phyloP scores from a whole-genome alignment of 2,113 vertebrate species.

The Apteryx mantelli region DNA sequence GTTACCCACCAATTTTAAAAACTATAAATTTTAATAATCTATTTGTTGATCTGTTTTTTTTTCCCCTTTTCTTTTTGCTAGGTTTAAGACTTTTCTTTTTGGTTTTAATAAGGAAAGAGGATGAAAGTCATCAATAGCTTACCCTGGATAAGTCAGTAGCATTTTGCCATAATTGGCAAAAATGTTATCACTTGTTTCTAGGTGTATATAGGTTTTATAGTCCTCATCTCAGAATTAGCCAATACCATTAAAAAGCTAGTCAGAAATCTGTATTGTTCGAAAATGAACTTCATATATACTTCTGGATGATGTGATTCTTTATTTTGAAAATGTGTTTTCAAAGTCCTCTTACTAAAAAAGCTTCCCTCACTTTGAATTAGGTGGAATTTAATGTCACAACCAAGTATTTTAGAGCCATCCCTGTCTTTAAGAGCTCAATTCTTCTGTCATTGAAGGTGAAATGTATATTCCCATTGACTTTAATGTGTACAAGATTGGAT shows the following conservation, averaged over 20 bases:
- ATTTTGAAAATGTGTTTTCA: background rate
- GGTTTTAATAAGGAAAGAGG: background rate
- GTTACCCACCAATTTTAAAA: background rate
- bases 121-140: background rate
- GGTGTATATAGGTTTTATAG: background rate
- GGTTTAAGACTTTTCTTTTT: background rate
- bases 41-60: background rate
- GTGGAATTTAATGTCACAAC: background rate
- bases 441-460: background rate
- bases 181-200: background rate
- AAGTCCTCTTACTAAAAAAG: background rate
- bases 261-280: background rate
- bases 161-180: background rate
- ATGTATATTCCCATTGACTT: background rate
- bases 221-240: background rate
- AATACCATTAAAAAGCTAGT: background rate
- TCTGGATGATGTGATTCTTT: background rate
- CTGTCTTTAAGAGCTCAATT: background rate
- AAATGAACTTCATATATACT: fast-evolving
- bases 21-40: fast-evolving
- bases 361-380: background rate
- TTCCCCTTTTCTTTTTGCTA: background rate
- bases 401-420: background rate
- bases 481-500: background rate
- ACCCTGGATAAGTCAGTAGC: background rate